phyloP scores from a whole-genome alignment of 2,888 invertebrate species.

The Tetrapedia diversipes region DNA sequence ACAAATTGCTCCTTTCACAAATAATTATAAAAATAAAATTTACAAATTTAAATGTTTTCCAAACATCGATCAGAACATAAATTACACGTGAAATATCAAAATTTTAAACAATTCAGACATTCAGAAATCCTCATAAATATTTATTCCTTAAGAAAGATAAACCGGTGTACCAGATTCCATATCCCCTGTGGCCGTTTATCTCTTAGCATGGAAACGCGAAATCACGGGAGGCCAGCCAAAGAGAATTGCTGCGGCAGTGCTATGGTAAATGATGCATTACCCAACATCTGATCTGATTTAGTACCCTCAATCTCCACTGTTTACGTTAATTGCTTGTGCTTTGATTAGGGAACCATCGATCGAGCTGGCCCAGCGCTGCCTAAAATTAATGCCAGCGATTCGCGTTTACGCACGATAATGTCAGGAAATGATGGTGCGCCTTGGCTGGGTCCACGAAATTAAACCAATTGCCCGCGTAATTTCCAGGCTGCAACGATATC shows the following conservation, averaged over 20 bases:
- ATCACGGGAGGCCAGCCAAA: constrained; percentile 15
- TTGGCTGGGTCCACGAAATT: constrained; percentile 26
- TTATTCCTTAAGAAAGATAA: background rate
- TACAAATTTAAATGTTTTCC: too few species aligned
- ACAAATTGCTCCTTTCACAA: too few species aligned
- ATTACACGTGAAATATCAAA: too few species aligned
- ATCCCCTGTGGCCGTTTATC: constrained; percentile 2
- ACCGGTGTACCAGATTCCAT: background rate
- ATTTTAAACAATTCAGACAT: too few species aligned
- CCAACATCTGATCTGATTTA: constrained; percentile 66
- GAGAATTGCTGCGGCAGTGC: constrained; percentile 42
- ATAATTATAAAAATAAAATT: too few species aligned
- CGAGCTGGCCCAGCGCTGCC: constrained; percentile 40
- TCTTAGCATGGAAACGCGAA: constrained; percentile 3
- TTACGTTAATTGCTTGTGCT: constrained; percentile 69
- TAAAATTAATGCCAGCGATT: constrained; percentile 64
- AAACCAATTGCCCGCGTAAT: constrained; percentile 2
- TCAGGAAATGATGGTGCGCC: constrained; percentile 24
- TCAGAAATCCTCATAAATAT: too few species aligned
- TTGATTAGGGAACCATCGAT: constrained; percentile 65
- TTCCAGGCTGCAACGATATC: background rate
- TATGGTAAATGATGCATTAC: constrained; percentile 65
- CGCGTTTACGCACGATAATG: constrained; percentile 48
- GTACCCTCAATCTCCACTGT: constrained; percentile 68
- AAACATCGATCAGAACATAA: too few species aligned